Conservation (phyloP, 2,797 vertebrate genomes). For the Moxostoma hubbsi region DNA sequence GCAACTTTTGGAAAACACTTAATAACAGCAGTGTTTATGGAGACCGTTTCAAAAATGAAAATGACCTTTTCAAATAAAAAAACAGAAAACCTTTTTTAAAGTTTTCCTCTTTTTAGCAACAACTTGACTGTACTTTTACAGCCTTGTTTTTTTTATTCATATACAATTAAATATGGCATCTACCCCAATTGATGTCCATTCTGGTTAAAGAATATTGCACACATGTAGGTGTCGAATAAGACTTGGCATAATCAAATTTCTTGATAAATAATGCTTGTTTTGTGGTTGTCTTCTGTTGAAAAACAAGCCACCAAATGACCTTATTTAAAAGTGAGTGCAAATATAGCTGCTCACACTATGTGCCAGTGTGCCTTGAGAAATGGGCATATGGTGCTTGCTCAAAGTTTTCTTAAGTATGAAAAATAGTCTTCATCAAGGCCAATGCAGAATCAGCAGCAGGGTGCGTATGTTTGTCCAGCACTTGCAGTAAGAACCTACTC, state of each 20-base stretch:
- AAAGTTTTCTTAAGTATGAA: conserved; percentile 67
- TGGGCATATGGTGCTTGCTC: conserved; percentile 64
- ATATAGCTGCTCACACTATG: conserved; percentile 41
- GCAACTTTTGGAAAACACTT: no score
- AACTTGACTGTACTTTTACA: no score
- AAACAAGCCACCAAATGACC: conserved; percentile 24
- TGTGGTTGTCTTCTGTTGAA: neutral
- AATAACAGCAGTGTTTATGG: no score
- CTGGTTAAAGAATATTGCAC: neutral
- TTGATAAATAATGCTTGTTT: conserved; percentile 29
- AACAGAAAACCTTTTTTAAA: no score
- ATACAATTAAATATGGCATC: no score
- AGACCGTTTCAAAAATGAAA: no score
- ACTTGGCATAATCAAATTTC: conserved; percentile 1
- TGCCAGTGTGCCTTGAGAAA: conserved; percentile 63
- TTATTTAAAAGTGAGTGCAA: conserved; percentile 45
- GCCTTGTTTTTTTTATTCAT: no score
- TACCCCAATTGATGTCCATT: neutral
- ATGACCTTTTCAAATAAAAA: no score
- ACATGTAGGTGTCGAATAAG: neutral
- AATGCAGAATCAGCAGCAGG: conserved; percentile 75
- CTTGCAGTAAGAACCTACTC: conserved; percentile 75
- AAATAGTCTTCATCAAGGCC: conserved; percentile 73
- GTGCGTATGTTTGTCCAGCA: conserved; percentile 84
- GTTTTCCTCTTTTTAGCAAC: no score